Conservation (phyloP, 2,888 invertebrate genomes). For the Phasia obesa region DNA sequence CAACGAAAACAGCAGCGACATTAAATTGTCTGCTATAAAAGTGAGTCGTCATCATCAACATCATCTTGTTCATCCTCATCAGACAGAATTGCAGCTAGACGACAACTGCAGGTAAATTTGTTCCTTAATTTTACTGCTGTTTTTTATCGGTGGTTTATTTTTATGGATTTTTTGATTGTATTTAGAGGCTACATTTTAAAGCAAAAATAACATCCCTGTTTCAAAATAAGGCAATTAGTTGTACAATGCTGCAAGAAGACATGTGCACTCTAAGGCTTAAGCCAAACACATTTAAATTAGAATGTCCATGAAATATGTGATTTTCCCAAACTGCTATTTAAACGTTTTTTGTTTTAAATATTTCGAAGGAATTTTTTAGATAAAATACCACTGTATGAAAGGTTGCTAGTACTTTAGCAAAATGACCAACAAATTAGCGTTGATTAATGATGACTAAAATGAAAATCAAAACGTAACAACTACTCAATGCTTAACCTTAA, state of each 20-base stretch:
- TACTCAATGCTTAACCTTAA: no score
- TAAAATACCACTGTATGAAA: no score
- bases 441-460: no score
- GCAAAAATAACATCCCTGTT: slow-evolving; percentile 40
- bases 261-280: neutral
- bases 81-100: slow-evolving; percentile 1
- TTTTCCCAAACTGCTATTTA: no score
- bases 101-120: slow-evolving; percentile 41
- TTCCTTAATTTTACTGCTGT: neutral
- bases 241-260: slow-evolving; percentile 45
- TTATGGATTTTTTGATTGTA: neutral
- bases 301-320: no score
- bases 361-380: no score
- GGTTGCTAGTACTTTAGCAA: no score
- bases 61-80: slow-evolving; percentile 8
- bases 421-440: no score
- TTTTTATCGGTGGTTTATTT: slow-evolving; percentile 3
- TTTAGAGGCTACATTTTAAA: no score
- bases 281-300: no score
- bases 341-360: no score
- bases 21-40: slow-evolving; percentile 58
- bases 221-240: slow-evolving; percentile 37
- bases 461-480: no score
- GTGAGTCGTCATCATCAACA: slow-evolving; percentile 48
- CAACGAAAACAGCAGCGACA: slow-evolving; percentile 58